Percentiles rank a stretch among this genome's conserved stretches.
These are phyloP conservation scores for Ibidorhyncha struthersii DNA, from an alignment of 2,113 vertebrate species.

Conservation along the genomic window DNA sequence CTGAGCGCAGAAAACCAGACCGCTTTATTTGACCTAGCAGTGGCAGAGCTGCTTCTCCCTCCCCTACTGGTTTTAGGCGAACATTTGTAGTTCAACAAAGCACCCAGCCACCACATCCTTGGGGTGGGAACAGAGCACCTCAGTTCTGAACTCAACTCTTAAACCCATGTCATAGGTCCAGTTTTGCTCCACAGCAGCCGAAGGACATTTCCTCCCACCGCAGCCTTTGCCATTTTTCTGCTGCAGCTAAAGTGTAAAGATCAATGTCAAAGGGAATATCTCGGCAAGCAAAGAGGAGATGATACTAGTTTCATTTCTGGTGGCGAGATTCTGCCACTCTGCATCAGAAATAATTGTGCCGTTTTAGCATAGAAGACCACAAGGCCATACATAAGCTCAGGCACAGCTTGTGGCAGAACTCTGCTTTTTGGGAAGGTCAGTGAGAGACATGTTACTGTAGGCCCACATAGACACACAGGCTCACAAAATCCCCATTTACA, in stretches of 20 bases:
- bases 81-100: background rate
- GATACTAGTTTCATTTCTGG: background rate
- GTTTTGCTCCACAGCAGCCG: background rate
- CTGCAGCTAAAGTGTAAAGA: background rate
- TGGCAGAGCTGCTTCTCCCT: background rate
- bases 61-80: background rate
- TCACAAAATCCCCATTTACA: background rate
- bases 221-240: background rate
- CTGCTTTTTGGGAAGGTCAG: background rate
- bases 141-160: background rate
- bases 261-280: slow-evolving; percentile 2
- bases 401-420: background rate
- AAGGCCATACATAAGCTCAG: background rate
- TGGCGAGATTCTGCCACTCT: slow-evolving; percentile 37
- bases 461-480: background rate
- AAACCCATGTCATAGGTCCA: background rate
- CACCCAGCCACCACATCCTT: background rate
- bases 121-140: background rate
- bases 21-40: background rate
- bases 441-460: background rate
- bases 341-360: background rate
- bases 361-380: accelerated
- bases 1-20: background rate
- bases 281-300: background rate
- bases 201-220: background rate